Base-by-base conservation (phyloP, 30 jellyfish, hydroid and myxozoan species). In the Catostylus mosaicus region DNA sequence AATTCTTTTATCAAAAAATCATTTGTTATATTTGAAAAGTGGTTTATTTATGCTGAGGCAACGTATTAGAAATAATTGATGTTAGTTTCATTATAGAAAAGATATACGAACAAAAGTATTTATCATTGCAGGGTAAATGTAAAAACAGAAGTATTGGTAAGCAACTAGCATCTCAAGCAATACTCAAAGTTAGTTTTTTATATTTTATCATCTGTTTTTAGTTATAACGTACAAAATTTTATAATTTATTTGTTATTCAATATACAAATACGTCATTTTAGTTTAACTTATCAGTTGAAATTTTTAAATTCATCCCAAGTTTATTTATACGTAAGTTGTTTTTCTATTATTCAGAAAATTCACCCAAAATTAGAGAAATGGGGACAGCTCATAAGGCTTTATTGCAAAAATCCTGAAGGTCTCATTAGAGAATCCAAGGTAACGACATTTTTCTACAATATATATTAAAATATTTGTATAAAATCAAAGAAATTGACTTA, bases 301-400 rank as follows among this genome's bases (percentile, higher is more conserved):
- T 40, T 40, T 5, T 5, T 40, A 5, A 40, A 7, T 40, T 40
- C 7, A 40, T 5, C 7, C 11, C 7, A 7, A 40, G 14, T 40
- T 40, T 7, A 14, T 40, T 40, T 14, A 5, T 14, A 5, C 54
- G 24, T 48, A 23, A 3, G 24, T 2, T 4, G 14, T 48, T 48
- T 27, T 16, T 31, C 23, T 37, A 6, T 31, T 30, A 62, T 64
- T 8, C 23, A 79, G 89, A 64, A 79, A 63, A 79, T 79, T 79
- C 89, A 79, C 56, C 89, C 89, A 19, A 65, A 64, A 35, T 32
- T 79, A 43, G 74, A 65, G 74, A 79, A 79, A 33, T 79, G 89
- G 89, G 82, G 89, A 14, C 89, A 79, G 48, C 68, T 79, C 46
- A 22, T 79, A n/a, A 29, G 69, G 46, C 26, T 79, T 33, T 79